Conservation (phyloP, 2,113 vertebrate species). For the Rhineura floridana region DNA sequence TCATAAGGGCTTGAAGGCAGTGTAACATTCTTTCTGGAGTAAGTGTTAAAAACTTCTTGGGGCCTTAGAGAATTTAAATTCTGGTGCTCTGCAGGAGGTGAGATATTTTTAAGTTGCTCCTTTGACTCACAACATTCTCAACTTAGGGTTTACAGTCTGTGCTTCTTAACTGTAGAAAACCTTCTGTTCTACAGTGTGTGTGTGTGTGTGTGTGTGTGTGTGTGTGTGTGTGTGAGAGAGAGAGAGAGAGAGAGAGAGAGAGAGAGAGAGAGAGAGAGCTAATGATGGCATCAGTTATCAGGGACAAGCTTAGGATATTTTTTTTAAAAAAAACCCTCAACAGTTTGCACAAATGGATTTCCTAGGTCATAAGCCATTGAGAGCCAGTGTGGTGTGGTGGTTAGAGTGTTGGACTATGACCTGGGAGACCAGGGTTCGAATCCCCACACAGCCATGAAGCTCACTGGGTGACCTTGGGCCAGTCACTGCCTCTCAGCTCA, state of each 20-base stretch:
- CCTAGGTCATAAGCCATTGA: background rate
- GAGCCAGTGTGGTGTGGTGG: too few species aligned
- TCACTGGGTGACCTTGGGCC: too few species aligned
- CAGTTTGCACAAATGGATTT: background rate
- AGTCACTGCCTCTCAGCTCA: too few species aligned
- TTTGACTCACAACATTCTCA: background rate
- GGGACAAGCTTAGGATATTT: background rate
- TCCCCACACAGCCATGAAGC: too few species aligned
- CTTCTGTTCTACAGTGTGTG: background rate
- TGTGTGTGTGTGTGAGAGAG: too few species aligned
- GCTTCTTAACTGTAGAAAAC: background rate
- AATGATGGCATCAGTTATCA: background rate
- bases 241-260: too few species aligned
- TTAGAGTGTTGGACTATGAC: too few species aligned
- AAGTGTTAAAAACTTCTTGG: background rate
- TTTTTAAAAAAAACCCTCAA: background rate
- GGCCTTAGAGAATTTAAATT: background rate
- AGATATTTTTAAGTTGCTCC: slow-evolving; percentile 8
- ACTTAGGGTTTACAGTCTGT: background rate
- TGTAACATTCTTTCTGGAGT: background rate
- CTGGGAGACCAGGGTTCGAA: too few species aligned
- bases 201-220: too few species aligned
- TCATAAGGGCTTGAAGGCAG: background rate
- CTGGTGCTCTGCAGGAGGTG: background rate
- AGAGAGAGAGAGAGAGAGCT: background rate